phyloP scores from a whole-genome alignment of 2,113 vertebrate genomes.

The Microcebus ravelobensis region DNA sequence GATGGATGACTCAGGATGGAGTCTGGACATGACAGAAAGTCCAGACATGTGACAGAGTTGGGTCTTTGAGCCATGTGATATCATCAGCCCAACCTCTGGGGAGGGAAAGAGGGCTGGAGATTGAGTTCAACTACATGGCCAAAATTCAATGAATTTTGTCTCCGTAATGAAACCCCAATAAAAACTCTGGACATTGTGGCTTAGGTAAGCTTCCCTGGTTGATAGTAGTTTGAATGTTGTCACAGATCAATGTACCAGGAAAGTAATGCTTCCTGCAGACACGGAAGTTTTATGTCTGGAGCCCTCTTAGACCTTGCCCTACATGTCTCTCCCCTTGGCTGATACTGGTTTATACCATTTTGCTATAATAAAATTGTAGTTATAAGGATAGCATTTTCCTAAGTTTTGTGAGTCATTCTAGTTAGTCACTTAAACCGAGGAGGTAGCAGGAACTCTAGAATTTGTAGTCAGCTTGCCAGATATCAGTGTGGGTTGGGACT shows the following conservation, averaged over 20 bases:
- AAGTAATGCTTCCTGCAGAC: background rate
- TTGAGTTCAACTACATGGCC: background rate
- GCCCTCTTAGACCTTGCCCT: background rate
- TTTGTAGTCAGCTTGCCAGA: background rate
- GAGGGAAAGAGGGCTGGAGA: background rate
- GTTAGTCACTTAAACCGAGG: background rate
- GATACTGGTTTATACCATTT: background rate
- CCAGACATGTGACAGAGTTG: background rate
- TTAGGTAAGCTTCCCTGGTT: background rate
- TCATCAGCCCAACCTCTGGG: background rate
- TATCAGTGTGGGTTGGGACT: background rate
- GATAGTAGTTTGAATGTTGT: background rate
- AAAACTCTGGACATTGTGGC: background rate
- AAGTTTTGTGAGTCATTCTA: background rate
- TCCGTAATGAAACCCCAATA: background rate
- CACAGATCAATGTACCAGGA: background rate
- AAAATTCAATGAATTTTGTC: background rate
- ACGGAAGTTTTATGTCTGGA: background rate
- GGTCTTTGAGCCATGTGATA: background rate
- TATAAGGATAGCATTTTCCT: background rate
- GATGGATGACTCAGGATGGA: background rate
- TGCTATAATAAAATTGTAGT: background rate
- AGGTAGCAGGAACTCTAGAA: background rate
- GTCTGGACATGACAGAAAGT: background rate
- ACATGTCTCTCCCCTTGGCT: background rate